Conservation (phyloP, 2,888 invertebrate genomes). For the Drosophila koepferae region DNA sequence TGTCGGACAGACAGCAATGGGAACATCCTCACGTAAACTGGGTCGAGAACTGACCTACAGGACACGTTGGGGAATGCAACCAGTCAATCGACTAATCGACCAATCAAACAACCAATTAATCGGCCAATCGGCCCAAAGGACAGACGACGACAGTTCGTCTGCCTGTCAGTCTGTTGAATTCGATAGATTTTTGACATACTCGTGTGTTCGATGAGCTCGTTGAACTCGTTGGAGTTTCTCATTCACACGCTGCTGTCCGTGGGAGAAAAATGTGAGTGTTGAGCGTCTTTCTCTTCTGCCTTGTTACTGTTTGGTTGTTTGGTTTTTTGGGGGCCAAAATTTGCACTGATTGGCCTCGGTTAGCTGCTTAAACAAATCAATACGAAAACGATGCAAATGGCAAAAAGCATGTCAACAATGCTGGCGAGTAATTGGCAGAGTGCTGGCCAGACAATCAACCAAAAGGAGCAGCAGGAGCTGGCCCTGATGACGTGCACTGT, state of each 20-base stretch:
- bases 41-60: conserved; percentile 76
- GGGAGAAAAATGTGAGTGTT: conserved; percentile 72
- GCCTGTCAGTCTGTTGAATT: conserved; percentile 24
- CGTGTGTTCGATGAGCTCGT: conserved; percentile 39
- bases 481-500: conserved; percentile 59
- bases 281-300: neutral
- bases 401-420: conserved; percentile 77
- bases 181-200: conserved; percentile 76
- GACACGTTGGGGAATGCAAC: conserved; percentile 14
- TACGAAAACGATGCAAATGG: conserved; percentile 80
- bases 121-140: conserved; percentile 7
- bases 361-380: conserved; percentile 74
- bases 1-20: neutral
- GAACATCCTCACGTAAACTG: conserved; percentile 61
- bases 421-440: conserved; percentile 77
- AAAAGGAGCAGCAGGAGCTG: conserved; percentile 23
- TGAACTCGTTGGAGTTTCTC: conserved; percentile 39
- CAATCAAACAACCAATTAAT: conserved; percentile 17
- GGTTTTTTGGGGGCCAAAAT: conserved; percentile 46
- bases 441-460: conserved; percentile 38
- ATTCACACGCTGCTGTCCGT: conserved; percentile 76
- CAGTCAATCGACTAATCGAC: conserved; percentile 18
- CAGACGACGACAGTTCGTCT: neutral
- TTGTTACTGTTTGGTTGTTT: conserved; percentile 5
- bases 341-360: conserved; percentile 51